Conservation (phyloP, 1,140 invertebrate genomes). For the Sarcophaga peregrina region DNA sequence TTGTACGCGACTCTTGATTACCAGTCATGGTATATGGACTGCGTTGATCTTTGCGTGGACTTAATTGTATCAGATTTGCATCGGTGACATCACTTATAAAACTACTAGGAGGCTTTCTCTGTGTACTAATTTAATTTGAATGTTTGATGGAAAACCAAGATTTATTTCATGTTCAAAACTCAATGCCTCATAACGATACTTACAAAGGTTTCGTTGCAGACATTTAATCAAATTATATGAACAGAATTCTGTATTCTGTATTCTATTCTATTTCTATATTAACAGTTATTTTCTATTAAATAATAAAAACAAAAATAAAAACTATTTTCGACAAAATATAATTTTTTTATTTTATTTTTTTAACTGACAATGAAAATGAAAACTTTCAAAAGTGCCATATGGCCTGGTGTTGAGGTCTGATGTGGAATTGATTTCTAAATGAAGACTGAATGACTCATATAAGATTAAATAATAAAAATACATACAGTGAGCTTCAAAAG, state of each 20-base stretch:
- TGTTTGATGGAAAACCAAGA: too few relatives aligned
- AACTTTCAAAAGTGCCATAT: background rate
- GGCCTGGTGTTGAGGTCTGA: background rate
- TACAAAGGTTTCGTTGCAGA: background rate
- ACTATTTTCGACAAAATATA: background rate
- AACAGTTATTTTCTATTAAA: too few relatives aligned
- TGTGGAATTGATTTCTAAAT: background rate
- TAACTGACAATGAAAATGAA: background rate
- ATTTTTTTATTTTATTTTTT: background rate
- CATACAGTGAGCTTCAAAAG: too few relatives aligned
- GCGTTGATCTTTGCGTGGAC: constrained; percentile 31
- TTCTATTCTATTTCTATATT: background rate
- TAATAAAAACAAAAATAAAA: background rate
- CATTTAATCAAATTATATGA: background rate
- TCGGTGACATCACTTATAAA: constrained; percentile 37
- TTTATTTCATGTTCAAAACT: background rate
- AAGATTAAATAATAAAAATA: background rate
- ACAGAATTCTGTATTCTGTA: too few relatives aligned
- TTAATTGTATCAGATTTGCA: constrained; percentile 36
- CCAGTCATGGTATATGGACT: constrained; percentile 30
- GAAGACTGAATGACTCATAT: background rate
- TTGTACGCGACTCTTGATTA: constrained; percentile 34
- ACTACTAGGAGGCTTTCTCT: constrained; percentile 36
- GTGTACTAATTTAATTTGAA: too few relatives aligned
- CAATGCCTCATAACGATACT: background rate